Evolutionary conservation across 2,888 invertebrate genomes (phyloP), one percentile per base, ranked within the genome.

Genomic region (Merodon equestris): DNA sequence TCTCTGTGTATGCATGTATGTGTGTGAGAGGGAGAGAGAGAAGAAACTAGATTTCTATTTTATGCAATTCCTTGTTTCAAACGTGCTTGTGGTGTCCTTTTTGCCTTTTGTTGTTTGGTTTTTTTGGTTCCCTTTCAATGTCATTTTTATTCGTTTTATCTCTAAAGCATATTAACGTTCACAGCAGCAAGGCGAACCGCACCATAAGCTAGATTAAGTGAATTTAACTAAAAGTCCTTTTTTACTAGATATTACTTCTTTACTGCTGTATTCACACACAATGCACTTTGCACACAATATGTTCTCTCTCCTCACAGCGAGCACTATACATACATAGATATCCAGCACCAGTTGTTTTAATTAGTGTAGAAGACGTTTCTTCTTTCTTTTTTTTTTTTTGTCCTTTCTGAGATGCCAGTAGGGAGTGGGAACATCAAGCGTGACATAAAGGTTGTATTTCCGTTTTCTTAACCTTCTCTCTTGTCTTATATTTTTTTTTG

Each of bases 331-430:
- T n/a, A 17, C 50, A 53, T 38, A 40, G 47, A 3, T 1, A 47
- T 48, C 42, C 38, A 5, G 9, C 19, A 60, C 57, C 47, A 18
- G 61, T 61, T 61, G 61, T 67, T 72, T 77, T 72, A 77, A 73
- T 77, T 72, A 77, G 77, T 77, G 47, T 47, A 63, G 61, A 67
- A 61, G 72, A 77, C 57, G 36, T 54, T 56, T 27, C 60, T 66
- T 48, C 45, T 66, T 19, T 56, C 7, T 27, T 7, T 2, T 27
- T 7, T 7, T 27, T 2, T 27, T 27, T 27, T 27, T 7, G 27
- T 27, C 27, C 27, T 27, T 27, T 27, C 27, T 27, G 7, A 27
- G 27, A 27, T 27, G 7, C 27, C 7, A 27, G 27, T 4, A 7
- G 7, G 27, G 27, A 27, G 27, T 27, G 7, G 27, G 27, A 34